phyloP scores from a whole-genome alignment of 1,140 invertebrate genomes.

The Lutraria rhynchaena region DNA sequence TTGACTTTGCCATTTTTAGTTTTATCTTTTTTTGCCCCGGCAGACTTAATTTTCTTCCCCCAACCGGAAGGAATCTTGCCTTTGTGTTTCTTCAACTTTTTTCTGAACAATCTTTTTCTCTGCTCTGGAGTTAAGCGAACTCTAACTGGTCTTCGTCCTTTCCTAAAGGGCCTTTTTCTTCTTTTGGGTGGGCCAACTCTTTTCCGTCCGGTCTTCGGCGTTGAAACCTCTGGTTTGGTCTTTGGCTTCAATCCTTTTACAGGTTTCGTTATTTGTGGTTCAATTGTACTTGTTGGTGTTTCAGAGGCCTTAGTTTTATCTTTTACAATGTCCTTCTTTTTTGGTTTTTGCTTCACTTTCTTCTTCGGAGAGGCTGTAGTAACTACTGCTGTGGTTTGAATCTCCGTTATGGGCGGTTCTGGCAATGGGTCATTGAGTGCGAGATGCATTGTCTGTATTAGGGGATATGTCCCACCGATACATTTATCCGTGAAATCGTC shows the following conservation, averaged over 20 bases:
- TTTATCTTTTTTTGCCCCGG: not conserved
- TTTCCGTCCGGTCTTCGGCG: not conserved
- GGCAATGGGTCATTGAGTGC: slow-evolving; percentile 2
- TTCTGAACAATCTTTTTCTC: not conserved
- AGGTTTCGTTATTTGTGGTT: too few relatives aligned
- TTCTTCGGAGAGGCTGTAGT: not conserved
- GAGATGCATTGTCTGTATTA: slow-evolving; percentile 8
- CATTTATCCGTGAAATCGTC: slow-evolving; percentile 42
- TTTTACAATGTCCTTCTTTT: too few relatives aligned
- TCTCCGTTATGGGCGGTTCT: not conserved
- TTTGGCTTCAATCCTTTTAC: not conserved
- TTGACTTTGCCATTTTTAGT: not conserved
- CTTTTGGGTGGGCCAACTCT: not conserved
- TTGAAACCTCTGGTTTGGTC: not conserved
- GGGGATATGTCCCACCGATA: not conserved
- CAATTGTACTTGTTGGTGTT: not conserved
- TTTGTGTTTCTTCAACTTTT: not conserved
- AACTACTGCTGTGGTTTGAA: not conserved
- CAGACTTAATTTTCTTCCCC: not conserved
- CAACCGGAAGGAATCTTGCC: not conserved
- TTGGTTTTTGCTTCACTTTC: not conserved
- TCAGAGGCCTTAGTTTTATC: not conserved
- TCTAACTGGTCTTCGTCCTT: not conserved
- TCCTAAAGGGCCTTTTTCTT: not conserved
- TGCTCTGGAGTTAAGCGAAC: not conserved